These are phyloP conservation scores for Eristalis tenax DNA, from an alignment of 2,888 invertebrate species.

Conservation along the genomic window DNA sequence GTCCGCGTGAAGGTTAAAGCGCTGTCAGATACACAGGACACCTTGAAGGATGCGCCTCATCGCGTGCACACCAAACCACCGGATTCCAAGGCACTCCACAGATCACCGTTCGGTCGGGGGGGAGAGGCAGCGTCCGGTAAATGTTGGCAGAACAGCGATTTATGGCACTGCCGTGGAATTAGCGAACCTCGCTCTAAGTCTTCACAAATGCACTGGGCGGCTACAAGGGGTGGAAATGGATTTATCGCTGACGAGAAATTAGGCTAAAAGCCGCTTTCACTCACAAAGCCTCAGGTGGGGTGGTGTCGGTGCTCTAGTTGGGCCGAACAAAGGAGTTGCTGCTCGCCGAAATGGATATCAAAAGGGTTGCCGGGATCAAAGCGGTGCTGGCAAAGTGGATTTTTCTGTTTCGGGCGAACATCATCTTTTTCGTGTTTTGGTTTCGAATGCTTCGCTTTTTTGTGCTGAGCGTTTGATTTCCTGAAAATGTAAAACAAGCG, in stretches of 20 bases:
- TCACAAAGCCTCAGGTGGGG: conserved; percentile 33
- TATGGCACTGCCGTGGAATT: conserved; percentile 9
- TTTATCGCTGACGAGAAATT: conserved; percentile 37
- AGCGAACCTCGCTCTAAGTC: conserved; percentile 6
- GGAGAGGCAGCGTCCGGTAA: too few relatives aligned
- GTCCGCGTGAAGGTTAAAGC: background rate
- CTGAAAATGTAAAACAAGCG: background rate
- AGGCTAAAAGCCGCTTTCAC: conserved; percentile 49
- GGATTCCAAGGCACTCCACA: background rate
- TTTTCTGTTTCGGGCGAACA: conserved; percentile 36
- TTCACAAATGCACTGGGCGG: conserved; percentile 1
- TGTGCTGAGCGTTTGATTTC: background rate
- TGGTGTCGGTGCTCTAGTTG: conserved; percentile 10
- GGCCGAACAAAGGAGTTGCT: conserved; percentile 8
- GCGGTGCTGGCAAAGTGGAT: conserved; percentile 47
- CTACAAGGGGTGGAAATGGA: background rate
- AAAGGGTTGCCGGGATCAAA: conserved; percentile 47
- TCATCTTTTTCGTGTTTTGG: background rate
- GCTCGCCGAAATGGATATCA: conserved; percentile 19
- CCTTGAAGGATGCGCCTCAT: background rate
- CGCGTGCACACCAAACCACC: background rate
- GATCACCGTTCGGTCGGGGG: background rate
- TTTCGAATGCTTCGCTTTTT: background rate
- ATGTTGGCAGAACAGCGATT: background rate
- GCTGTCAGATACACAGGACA: background rate